Evolutionary conservation across 1,140 invertebrate genomes (phyloP).

Genomic region (Hirudo medicinalis): DNA sequence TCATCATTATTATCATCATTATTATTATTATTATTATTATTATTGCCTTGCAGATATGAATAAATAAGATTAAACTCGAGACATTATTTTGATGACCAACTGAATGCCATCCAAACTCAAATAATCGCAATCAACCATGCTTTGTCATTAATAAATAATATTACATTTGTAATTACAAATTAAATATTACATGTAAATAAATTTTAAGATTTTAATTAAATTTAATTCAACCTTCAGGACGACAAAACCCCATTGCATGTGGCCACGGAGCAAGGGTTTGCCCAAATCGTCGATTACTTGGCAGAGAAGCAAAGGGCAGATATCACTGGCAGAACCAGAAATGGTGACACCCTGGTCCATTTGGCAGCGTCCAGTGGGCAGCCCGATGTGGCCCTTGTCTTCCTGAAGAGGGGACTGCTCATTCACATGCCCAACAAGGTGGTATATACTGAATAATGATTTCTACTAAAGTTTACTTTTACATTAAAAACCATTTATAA

Average conservation of each 20-base stretch:
- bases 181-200: no score
- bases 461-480: no score
- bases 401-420: constrained; percentile 97
- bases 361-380: constrained; percentile 89
- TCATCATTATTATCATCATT: no score
- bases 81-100: no score
- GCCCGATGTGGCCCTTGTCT: constrained; percentile 92
- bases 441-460: constrained; percentile 1
- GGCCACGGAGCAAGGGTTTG: constrained; percentile 90
- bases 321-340: constrained; percentile 46
- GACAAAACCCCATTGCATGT: constrained; percentile 92
- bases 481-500: no score
- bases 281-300: constrained; percentile 80
- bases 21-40: constrained; percentile 1
- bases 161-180: no score
- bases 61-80: no score
- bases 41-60: no score
- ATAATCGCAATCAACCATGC: no score
- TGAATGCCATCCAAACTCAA: no score
- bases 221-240: constrained; percentile 35
- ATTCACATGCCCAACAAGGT: constrained; percentile 95
- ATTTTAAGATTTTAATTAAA: no score
- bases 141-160: no score
- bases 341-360: constrained; percentile 95
- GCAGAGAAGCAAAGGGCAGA: constrained; percentile 95